phyloP scores from a whole-genome alignment of 2,113 vertebrate genomes.

The Phyllostomus hastatus region DNA sequence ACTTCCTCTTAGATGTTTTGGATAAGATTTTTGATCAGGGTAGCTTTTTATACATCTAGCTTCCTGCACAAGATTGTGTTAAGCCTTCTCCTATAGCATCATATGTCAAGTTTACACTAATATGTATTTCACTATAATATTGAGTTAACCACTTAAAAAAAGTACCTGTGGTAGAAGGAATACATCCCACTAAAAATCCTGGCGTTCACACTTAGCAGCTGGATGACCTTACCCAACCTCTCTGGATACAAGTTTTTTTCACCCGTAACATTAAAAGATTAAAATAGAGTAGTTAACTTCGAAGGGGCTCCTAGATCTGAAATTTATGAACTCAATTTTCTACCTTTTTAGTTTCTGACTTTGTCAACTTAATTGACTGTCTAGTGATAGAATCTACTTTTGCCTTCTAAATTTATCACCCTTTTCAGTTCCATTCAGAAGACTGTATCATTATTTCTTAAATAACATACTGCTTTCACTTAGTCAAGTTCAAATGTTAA shows the following conservation, averaged over 20 bases:
- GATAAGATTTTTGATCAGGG: background rate
- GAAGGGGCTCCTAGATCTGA: background rate
- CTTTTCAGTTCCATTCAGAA: background rate
- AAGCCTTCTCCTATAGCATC: background rate
- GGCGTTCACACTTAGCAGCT: background rate
- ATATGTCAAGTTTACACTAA: background rate
- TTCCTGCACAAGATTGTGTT: background rate
- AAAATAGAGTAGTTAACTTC: slow-evolving; percentile 29
- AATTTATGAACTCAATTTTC: slow-evolving; percentile 26
- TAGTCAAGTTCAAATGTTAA: background rate
- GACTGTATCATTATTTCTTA: background rate
- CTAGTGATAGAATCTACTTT: background rate
- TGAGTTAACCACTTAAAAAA: background rate
- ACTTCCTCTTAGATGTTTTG: background rate
- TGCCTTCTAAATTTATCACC: slow-evolving; percentile 4
- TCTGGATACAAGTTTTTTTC: background rate
- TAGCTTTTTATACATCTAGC: background rate
- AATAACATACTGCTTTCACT: background rate
- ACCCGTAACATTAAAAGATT: slow-evolving; percentile 3
- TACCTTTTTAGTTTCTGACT: background rate
- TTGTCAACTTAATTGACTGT: background rate
- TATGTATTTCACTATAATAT: background rate
- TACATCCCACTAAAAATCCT: background rate
- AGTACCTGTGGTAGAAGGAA: background rate
- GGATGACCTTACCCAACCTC: background rate